Base-by-base conservation (phyloP, 2,888 invertebrate genomes). In the Scaptomyza cyrtandrae region DNA sequence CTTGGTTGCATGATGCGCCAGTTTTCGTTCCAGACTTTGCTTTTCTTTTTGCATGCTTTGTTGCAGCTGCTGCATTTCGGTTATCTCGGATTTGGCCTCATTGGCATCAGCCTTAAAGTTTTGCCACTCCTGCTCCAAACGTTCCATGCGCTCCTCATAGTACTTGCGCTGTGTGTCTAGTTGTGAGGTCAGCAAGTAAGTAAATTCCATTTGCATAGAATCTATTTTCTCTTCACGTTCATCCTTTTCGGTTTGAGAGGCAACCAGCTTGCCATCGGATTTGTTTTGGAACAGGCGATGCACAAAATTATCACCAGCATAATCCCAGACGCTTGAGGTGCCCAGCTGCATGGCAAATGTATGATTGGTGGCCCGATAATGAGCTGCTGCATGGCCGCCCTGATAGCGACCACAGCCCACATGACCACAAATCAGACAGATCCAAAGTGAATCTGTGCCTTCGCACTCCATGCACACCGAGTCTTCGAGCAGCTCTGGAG, bases 241-340 rank as follows among this genome's bases (percentile, higher is more conserved):
- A 50, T 94, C 93, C 27, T 94, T 93, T 1, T 94, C 95, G 0
- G 95, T 95, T 59, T 95, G 95, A 0, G 95, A 94, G 35, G 96
- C 95, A 13, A 99, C 98, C 88, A 99, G 93, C 92, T 99, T 99
- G 24, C 99, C 99, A 93, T 99, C 99, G 13, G 95, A 95, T 93
- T 99, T 98, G 92, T 98, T 99, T 93, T 99, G 99, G 24, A 99
- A 95, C 41, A 99, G 93, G 13, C 99, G 95, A 92, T 97, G 97
- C 7, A 97, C 97, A 90, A 96, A 97, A 91, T 96, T 96, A 90
- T 96, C 96, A 80, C 99, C 99, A 55, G 98, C 98, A 91, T 99
- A 99, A 91, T 99, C 99, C 99, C 99, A 99, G 0, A 99, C 99
- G 54, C 98, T 94, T 90, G 98, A 98, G 46, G 97, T 98, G 1